These are phyloP conservation scores for Gymnoscelis rufifasciata DNA, from an alignment of 2,888 invertebrate genomes.

Conservation along the genomic window DNA sequence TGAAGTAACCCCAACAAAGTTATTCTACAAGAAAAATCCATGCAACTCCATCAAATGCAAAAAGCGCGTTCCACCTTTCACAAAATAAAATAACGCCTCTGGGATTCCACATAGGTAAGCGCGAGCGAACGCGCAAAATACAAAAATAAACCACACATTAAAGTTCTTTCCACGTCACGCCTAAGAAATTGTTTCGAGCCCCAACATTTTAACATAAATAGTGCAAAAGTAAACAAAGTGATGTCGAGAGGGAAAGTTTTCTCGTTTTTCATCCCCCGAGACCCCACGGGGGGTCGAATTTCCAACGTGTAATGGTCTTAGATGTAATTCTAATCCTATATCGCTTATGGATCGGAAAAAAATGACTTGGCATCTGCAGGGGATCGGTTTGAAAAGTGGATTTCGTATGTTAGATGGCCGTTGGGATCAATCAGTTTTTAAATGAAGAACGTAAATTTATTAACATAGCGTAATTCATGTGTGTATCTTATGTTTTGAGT, in stretches of 20 bases:
- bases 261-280: slow-evolving; percentile 66
- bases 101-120: slow-evolving; percentile 7
- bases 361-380: background rate
- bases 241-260: slow-evolving; percentile 63
- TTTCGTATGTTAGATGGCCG: background rate
- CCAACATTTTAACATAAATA: slow-evolving; percentile 62
- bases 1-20: no score
- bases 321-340: slow-evolving; percentile 55
- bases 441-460: no score
- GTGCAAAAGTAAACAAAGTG: slow-evolving; percentile 69
- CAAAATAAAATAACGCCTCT: background rate
- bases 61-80: background rate
- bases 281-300: slow-evolving; percentile 57
- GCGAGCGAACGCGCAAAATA: slow-evolving; percentile 24
- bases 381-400: background rate
- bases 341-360: slow-evolving; percentile 18
- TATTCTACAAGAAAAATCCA: no score
- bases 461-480: no score
- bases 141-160: slow-evolving; percentile 36
- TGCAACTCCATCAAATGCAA: no score
- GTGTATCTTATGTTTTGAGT: background rate
- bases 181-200: slow-evolving; percentile 46
- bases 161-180: slow-evolving; percentile 37
- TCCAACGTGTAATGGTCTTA: slow-evolving; percentile 60
- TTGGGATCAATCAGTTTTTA: no score